These are phyloP conservation scores for Tor tambroides DNA, from an alignment of 2,113 vertebrate species.

Conservation along the genomic window DNA sequence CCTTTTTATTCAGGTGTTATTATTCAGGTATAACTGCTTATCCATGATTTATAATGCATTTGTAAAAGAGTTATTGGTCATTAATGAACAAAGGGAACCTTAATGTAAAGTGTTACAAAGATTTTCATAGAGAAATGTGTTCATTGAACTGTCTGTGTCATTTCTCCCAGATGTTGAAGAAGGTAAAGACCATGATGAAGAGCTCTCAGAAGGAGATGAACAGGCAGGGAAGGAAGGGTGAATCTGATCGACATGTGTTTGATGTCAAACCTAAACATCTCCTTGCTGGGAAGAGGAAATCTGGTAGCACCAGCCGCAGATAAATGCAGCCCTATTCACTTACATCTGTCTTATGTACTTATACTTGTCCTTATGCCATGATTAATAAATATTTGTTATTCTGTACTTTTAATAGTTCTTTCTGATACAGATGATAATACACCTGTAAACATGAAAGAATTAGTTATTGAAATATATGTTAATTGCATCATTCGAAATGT, in stretches of 20 bases:
- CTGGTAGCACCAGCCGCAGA: conserved; percentile 86
- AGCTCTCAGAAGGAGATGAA: conserved; percentile 93
- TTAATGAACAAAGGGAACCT: no score
- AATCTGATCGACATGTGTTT: conserved; percentile 91
- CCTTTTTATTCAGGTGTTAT: no score
- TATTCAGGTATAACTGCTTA: no score
- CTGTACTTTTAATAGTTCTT: neutral
- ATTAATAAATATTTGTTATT: conserved; percentile 3
- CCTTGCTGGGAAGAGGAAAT: conserved; percentile 92
- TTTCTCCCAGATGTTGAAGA: conserved; percentile 87
- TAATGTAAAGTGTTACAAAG: no score
- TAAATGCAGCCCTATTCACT: conserved; percentile 66
- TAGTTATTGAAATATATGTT: neutral
- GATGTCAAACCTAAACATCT: conserved; percentile 94
- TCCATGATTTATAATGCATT: no score
- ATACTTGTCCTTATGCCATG: neutral
- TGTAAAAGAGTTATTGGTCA: no score
- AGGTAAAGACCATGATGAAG: conserved; percentile 93
- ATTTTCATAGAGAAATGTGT: neutral
- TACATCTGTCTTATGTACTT: neutral
- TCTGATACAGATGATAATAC: neutral
- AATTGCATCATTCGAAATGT: neutral
- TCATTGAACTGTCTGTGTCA: conserved; percentile 33
- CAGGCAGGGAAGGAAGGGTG: conserved; percentile 89
- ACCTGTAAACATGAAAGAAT: neutral